phyloP scores from a whole-genome alignment of 2,888 invertebrate species.

The Xestia xanthographa region DNA sequence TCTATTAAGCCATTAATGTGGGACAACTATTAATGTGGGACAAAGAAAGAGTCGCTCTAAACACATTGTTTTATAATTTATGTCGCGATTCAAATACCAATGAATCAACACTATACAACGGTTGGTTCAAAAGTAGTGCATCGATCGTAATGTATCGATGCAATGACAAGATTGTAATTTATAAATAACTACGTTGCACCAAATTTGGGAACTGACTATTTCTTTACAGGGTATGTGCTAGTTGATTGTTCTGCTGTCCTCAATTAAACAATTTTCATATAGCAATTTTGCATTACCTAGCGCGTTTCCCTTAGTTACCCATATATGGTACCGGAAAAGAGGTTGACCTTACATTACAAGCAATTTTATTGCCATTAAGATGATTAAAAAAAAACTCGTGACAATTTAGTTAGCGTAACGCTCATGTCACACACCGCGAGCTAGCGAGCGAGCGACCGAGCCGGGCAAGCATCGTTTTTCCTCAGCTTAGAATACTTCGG shows the following conservation, averaged over 20 bases:
- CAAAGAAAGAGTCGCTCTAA: not conserved
- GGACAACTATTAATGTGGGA: not conserved
- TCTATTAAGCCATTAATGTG: not conserved
- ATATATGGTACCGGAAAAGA: conserved; percentile 13
- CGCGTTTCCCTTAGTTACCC: not conserved
- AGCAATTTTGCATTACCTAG: not conserved
- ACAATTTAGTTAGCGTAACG: conserved; percentile 20
- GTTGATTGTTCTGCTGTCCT: not conserved
- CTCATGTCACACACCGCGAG: not conserved
- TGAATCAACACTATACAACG: not conserved
- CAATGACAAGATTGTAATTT: too few relatives aligned
- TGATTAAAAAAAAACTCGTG: conserved; percentile 18
- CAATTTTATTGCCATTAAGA: not conserved
- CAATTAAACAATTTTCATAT: not conserved
- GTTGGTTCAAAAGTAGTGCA: too few relatives aligned
- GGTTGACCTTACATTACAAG: conserved; percentile 42
- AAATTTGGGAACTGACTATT: not conserved
- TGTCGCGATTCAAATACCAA: not conserved
- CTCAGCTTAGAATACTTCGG: too few relatives aligned
- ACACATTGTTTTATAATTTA: too few relatives aligned
- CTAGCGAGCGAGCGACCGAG: too few relatives aligned
- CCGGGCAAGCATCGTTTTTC: too few relatives aligned
- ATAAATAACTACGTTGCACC: too few relatives aligned
- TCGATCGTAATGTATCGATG: too few relatives aligned
- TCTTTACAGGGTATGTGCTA: not conserved